Conservation (phyloP, 2,888 invertebrate species). For the Epistrophe eligans region DNA sequence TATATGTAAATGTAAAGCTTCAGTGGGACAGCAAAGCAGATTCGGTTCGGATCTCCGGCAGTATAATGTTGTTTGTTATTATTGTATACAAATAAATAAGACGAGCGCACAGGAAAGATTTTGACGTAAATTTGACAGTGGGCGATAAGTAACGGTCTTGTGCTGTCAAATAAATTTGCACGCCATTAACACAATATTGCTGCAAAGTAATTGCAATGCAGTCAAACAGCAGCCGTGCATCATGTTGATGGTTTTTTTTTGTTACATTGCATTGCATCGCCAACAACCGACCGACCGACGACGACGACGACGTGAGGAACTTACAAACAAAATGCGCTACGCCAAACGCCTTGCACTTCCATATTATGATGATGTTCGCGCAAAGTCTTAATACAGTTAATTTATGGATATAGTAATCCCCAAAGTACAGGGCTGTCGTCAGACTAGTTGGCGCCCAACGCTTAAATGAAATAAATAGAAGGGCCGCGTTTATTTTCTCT, state of each 20-base stretch:
- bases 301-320: background rate
- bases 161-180: constrained; percentile 75
- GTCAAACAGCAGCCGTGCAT: constrained; percentile 41
- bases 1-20: background rate
- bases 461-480: background rate
- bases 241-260: constrained; percentile 44
- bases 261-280: constrained; percentile 2
- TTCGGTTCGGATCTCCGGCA: constrained; percentile 9
- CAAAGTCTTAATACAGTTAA: constrained; percentile 61
- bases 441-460: background rate
- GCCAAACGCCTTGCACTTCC: constrained; percentile 4
- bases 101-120: constrained; percentile 59
- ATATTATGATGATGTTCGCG: constrained; percentile 44
- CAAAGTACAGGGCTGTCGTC: background rate
- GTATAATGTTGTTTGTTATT: constrained; percentile 15
- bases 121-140: constrained; percentile 76
- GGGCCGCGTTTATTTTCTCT: background rate
- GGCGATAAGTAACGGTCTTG: constrained; percentile 74
- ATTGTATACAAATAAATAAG: constrained; percentile 56
- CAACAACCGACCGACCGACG: no score
- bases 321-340: constrained; percentile 27
- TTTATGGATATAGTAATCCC: constrained; percentile 43
- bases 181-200: constrained; percentile 72
- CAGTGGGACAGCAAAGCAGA: background rate
- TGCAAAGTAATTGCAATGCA: constrained; percentile 59